Conservation (phyloP, 2,113 vertebrate genomes). For the Otocyon megalotis region DNA sequence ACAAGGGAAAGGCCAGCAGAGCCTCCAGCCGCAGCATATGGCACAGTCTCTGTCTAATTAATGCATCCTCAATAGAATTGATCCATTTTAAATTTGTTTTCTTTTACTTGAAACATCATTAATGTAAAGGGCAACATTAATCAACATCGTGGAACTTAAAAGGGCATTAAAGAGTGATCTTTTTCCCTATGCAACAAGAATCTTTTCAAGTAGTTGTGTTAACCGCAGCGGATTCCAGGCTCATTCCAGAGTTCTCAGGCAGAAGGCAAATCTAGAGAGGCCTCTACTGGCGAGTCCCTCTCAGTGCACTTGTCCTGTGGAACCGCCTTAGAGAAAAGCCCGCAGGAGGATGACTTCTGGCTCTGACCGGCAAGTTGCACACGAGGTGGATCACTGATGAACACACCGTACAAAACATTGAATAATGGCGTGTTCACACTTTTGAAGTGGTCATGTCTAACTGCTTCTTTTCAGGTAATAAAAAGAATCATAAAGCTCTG, state of each 20-base stretch:
- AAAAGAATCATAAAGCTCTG: slow-evolving; percentile 76
- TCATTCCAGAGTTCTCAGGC: slow-evolving; percentile 66
- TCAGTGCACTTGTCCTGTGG: slow-evolving; percentile 80
- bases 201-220: slow-evolving; percentile 90
- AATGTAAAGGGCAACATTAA: slow-evolving; percentile 94
- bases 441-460: slow-evolving; percentile 69
- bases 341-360: slow-evolving; percentile 51
- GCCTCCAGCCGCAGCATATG: slow-evolving; percentile 90
- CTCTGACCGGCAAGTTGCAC: slow-evolving; percentile 81
- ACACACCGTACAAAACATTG: slow-evolving; percentile 59
- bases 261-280: slow-evolving; percentile 96
- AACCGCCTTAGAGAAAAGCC: slow-evolving; percentile 65
- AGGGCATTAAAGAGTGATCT: slow-evolving; percentile 92
- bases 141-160: slow-evolving; percentile 92
- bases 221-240: slow-evolving; percentile 73
- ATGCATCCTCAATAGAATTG: slow-evolving; percentile 92
- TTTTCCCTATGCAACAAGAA: slow-evolving; percentile 83
- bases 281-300: slow-evolving; percentile 93
- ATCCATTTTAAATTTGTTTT: slow-evolving; percentile 94
- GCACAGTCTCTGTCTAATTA: slow-evolving; percentile 91
- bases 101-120: slow-evolving; percentile 93
- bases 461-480: slow-evolving; percentile 59
- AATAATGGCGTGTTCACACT: slow-evolving; percentile 59
- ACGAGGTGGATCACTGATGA: slow-evolving; percentile 72
- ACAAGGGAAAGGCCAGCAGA: slow-evolving; percentile 92